Evolutionary conservation across 2,113 vertebrate genomes (phyloP), one percentile per base, ranked within the genome.

Genomic region (Fregata magnificens): DNA sequence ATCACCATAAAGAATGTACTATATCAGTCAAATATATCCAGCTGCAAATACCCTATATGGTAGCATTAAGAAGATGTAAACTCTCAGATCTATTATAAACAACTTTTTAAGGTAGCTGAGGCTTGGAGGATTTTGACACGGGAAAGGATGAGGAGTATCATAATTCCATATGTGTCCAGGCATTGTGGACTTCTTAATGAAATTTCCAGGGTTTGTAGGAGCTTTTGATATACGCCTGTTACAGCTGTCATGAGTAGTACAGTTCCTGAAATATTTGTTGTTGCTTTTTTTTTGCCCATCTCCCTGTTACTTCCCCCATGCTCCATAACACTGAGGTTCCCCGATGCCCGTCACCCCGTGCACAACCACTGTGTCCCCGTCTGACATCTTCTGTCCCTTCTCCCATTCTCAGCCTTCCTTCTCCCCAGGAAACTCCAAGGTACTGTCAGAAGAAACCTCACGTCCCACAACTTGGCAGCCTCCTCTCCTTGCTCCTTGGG

Each of bases 1-100:
- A 95, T 97, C 84, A 49, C 95, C 94, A 92, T 96, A 95, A 96
- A 95, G 87, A 96, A 96, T 95, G 95, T 56, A 66, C 87, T 93
- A 55, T 93, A 96, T 96, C 96, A 95, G 96, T 95, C 95, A 96
- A 88, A 96, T 93, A 69, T 65, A 94, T 32, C 91, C 92, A 72
- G 86, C 83, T 95, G 88, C 79, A 96, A 95, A 95, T 29, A 70
- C 78, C 91, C 89, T 96, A 91, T 61, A 85, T 87, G 86, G 94
- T 21, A 61, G 91, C 95, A 95, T 97, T 97, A 96, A 90, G 94
- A 96, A 97, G 97, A 97, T 94, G 82, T 95, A 92, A 93, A 92
- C 88, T 95, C 82, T 80, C 82, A 62, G 77, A 77, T 95, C 93
- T 85, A 87, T 96, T 96, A 97, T 90, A 96, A 97, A 94, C 89